phyloP scores from a whole-genome alignment of 2,113 vertebrate genomes.

The Anguilla japonica region DNA sequence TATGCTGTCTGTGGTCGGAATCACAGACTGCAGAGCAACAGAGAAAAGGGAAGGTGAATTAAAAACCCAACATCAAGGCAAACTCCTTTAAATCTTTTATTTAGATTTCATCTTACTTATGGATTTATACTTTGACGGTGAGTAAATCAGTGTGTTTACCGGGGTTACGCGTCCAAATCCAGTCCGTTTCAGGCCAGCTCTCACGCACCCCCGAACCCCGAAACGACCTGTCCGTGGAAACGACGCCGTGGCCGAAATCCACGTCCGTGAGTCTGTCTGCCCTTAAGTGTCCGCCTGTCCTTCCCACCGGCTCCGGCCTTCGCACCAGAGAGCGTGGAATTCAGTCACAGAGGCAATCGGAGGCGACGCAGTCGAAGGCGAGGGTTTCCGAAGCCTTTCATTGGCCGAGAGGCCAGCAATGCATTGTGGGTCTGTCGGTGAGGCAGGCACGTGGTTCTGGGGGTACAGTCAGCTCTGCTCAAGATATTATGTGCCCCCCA shows the following conservation, averaged over 20 bases:
- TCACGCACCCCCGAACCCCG: not conserved
- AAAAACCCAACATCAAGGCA: not conserved
- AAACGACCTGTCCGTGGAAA: not conserved
- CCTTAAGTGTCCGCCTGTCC: not conserved
- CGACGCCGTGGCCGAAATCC: not conserved
- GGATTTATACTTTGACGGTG: not conserved
- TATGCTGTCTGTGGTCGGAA: too few relatives aligned
- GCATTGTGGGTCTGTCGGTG: conserved; percentile 32
- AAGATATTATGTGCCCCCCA: conserved; percentile 9
- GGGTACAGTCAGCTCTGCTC: conserved; percentile 34
- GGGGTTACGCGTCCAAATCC: not conserved
- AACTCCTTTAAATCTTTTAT: not conserved
- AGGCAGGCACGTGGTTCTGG: conserved; percentile 34
- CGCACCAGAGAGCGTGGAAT: not conserved
- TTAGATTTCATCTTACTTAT: not conserved
- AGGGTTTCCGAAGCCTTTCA: conserved; percentile 17
- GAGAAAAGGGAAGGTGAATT: not conserved
- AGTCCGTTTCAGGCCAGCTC: not conserved
- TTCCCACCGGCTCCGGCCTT: not conserved
- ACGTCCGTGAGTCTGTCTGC: not conserved
- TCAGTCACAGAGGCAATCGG: not conserved
- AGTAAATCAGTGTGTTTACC: not conserved
- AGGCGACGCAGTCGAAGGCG: not conserved
- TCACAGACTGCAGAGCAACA: too few relatives aligned
- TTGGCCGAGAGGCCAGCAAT: conserved; percentile 25